Evolutionary conservation across 1,140 invertebrate species (phyloP), one percentile per base, ranked within the genome.

Genomic region (Drosophila orosa): DNA sequence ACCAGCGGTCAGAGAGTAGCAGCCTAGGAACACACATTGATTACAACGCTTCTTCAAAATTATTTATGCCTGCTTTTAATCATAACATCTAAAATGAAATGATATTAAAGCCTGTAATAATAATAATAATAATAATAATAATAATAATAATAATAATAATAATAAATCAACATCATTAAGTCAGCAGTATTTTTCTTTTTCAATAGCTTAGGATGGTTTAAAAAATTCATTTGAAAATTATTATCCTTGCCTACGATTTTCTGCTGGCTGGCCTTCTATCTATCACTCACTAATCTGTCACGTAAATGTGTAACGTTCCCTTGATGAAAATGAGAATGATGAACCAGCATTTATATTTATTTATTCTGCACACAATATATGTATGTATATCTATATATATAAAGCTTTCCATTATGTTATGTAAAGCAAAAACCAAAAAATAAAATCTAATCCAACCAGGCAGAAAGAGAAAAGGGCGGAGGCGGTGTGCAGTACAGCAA

Each of bases 261-360:
- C 44, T n/a, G 25, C 48, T 29, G 13, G 19, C 37, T 25, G 10
- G 10, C 31, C 25, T 1, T 29, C 61, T 39, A 66, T 50, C 60
- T 63, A 54, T 60, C 68, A 67, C 58, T 42, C 60, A 67, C 67
- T 87, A 87, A 89, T 87, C 83, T 87, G 83, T 87, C 83, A 89
- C 83, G 84, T 87, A 89, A 73, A 80, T 83, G 78, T 80, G 63
- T 80, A 80, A 87, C 66, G 52, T 73, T 83, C 63, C 68, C 79
- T 73, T 87, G 75, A 82, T 83, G 67, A 87, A 87, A 87, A 83
- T 87, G 79, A 66, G 79, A 74, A 86, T 74, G 60, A 74, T 74
- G 72, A 74, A 74, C 60, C 62, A 76, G 73, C 73, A 75, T 67
- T 83, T 85, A 81, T 86, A 86, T 86, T 85, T 86, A 86, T 87